Base-by-base conservation (phyloP, 2,113 vertebrate genomes). In the Dissostichus mawsoni region DNA sequence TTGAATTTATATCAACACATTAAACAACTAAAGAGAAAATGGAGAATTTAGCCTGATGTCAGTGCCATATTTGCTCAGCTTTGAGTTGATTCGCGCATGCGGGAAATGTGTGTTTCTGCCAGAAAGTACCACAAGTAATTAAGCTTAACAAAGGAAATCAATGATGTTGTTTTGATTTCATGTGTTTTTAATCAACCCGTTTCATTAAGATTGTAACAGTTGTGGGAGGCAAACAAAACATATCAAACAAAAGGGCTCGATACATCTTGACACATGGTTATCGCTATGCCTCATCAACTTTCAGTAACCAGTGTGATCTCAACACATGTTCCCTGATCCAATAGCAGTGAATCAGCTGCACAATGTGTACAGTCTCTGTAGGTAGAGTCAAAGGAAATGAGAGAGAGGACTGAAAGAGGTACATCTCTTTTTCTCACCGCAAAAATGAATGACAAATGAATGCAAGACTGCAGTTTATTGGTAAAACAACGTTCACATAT, bases 121-220 rank as follows among this genome's bases (percentile, higher is more conserved):
- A 66, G 36, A 76, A 20, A 77, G 76, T 11, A 52, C 17, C 74
- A 68, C 45, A 36, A 61, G 23, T 58, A 84, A 72, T 80, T 84
- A 84, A 76, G 74, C 67, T 13, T 59, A 57, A 85, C 53, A 85
- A 89, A 72, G 70, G 66, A 80, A 82, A 84, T 88, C 80, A 78
- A 78, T 85, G 44, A 45, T 72, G 62, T 78, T 73, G 61, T 63
- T 82, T 53, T 67, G 45, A 61, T 80, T 84, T 69, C 11, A 80
- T 71, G 67, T 65, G 16, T 83, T 74, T 89, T 84, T 67, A 75
- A 69, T 87, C 67, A 80, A 47, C 29, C 48, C 4, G 1, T 66
- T 72, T 50, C 75, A 50, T 69, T 17, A 71, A 80, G 80, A 87
- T 52, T 68, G 47, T 78, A 82, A 53, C 33, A 56, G 55, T 76